These are phyloP conservation scores for Ophraella communa DNA, from an alignment of 2,888 invertebrate genomes.

Conservation along the genomic window DNA sequence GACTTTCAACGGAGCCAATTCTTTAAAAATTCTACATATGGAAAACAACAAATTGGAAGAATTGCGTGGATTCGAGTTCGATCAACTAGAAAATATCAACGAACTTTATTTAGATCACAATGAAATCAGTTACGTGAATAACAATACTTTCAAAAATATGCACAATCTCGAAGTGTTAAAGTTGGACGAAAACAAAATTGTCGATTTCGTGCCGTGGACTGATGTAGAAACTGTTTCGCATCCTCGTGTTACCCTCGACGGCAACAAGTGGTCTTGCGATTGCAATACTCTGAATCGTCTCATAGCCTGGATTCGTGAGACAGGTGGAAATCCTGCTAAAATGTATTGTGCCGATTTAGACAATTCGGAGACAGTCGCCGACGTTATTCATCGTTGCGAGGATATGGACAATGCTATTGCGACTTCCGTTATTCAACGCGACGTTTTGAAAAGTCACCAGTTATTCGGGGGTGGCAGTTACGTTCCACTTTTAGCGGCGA, in stretches of 20 bases:
- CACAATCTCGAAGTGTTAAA: conserved; percentile 74
- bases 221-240: conserved; percentile 63
- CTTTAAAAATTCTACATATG: conserved; percentile 76
- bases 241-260: conserved; percentile 74
- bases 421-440: conserved; percentile 62
- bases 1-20: conserved; percentile 81
- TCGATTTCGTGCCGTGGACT: conserved; percentile 73
- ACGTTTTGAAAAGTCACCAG: conserved; percentile 68
- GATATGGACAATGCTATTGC: conserved; percentile 73
- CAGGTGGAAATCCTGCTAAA: conserved; percentile 72
- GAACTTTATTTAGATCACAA: conserved; percentile 81
- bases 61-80: conserved; percentile 80
- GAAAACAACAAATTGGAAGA: conserved; percentile 77
- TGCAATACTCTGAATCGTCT: conserved; percentile 74
- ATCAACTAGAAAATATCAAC: conserved; percentile 73
- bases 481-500: conserved; percentile 76
- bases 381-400: conserved; percentile 67
- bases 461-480: conserved; percentile 72
- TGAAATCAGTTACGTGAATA: conserved; percentile 74
- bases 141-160: conserved; percentile 78
- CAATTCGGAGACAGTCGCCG: conserved; percentile 60
- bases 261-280: conserved; percentile 86
- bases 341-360: conserved; percentile 70
- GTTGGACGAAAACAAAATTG: conserved; percentile 79
- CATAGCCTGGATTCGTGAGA: conserved; percentile 73